Evolutionary conservation across 2,888 invertebrate species (phyloP).

Genomic region (Xestia rhomboidea): DNA sequence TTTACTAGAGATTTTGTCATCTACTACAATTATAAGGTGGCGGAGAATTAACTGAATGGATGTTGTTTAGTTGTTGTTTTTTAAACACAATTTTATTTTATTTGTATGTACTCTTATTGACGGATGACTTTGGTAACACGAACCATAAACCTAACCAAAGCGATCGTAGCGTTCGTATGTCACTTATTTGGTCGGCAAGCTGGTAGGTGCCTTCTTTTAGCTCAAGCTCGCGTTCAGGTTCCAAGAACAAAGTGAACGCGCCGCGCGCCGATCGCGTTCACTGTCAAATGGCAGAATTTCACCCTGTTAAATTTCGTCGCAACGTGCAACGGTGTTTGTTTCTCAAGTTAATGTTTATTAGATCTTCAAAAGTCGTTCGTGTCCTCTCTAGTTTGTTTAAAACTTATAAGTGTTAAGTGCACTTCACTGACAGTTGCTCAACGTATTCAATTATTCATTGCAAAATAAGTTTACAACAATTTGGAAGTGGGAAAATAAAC

Average conservation of each 20-base stretch:
- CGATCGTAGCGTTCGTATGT: not conserved
- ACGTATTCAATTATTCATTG: not conserved
- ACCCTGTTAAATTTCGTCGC: not conserved
- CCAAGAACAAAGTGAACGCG: not conserved
- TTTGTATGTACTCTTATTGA: not conserved
- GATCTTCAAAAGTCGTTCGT: conserved; percentile 5
- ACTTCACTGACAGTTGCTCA: conserved; percentile 4
- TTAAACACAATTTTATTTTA: not conserved
- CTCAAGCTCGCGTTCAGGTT: not conserved
- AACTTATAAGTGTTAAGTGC: conserved; percentile 30
- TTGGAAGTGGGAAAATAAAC: conserved; percentile 1
- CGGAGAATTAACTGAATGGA: not conserved
- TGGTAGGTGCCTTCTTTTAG: not conserved
- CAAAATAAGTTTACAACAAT: not conserved
- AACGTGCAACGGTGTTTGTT: not conserved
- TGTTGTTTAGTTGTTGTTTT: not conserved
- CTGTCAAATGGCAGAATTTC: not conserved
- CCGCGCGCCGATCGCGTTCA: not conserved
- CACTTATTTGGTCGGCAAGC: not conserved
- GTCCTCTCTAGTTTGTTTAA: not conserved
- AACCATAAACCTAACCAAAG: not conserved
- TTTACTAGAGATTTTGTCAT: conserved; percentile 12
- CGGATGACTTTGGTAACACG: not conserved
- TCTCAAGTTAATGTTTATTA: conserved; percentile 28
- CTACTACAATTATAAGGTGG: not conserved